A percentile compares a stretch with the other conserved stretches of the same genome.
Evolutionary conservation across 1,140 invertebrate genomes (phyloP).

Genomic region (Hylyphantes graminicola): DNA sequence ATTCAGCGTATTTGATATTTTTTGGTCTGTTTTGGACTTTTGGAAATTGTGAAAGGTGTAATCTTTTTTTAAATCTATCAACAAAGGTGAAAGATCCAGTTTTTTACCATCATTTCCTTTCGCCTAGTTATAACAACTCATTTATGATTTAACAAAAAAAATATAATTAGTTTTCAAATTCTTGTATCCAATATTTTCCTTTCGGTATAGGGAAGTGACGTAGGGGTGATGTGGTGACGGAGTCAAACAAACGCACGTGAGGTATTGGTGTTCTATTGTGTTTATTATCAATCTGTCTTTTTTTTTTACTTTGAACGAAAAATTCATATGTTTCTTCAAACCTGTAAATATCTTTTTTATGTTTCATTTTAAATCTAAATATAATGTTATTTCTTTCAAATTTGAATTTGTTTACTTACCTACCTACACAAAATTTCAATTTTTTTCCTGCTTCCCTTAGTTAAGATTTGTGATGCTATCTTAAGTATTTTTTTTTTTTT

Average conservation of each 20-base stretch:
- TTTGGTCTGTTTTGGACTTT: no score
- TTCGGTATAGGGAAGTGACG: constrained; percentile 40
- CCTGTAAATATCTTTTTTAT: neutral
- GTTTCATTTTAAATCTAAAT: no score
- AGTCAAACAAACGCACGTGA: constrained; percentile 60
- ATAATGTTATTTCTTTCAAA: neutral
- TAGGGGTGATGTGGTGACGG: constrained; percentile 47
- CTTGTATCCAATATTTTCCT: neutral
- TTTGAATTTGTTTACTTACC: constrained; percentile 4
- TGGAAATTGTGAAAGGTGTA: no score
- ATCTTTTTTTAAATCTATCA: no score
- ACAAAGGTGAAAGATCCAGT: no score
- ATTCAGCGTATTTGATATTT: neutral
- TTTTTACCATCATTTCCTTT: no score
- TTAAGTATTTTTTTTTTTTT: neutral
- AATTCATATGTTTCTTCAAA: neutral
- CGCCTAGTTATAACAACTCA: no score
- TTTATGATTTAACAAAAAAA: no score
- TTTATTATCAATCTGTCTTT: constrained; percentile 24
- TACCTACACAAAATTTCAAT: constrained; percentile 16
- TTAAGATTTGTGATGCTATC: neutral
- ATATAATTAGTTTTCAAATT: no score
- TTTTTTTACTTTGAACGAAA: neutral
- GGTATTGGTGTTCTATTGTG: constrained; percentile 25
- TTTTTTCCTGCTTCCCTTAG: constrained; percentile 42